Base-by-base conservation (phyloP, 2,113 vertebrate genomes). In the Chloropsis cyanopogon region DNA sequence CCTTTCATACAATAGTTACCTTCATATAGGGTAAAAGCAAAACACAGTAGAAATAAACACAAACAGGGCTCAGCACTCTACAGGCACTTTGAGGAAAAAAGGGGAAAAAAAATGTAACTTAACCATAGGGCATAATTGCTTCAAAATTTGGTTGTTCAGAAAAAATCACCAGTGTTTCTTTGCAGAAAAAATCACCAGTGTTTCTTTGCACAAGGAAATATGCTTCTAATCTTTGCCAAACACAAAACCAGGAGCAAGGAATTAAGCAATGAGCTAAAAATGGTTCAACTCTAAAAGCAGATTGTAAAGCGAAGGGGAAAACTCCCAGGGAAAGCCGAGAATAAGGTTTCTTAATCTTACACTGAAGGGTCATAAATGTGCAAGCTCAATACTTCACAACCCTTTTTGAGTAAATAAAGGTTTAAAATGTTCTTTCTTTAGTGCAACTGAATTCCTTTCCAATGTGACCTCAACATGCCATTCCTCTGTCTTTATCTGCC, bases 401-500 rank as follows among this genome's bases (percentile, higher is more conserved):
- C 84, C 84, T 87, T 94, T 95, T 71, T 46, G 81, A 96, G 94
- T 89, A 96, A 97, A 97, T 96, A 95, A 94, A 93, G 93, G 33
- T 76, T 96, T 88, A 82, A 89, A 96, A 91, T 8, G 59, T 84
- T 80, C 80, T 73, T 96, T 89, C 89, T 96, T 92, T 68, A 92
- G 93, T 39, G 61, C 78, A 78, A 93, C 88, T 96, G 86, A 79
- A 94, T 96, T 96, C 94, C 92, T 97, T 94, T 49, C 92, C 94
- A 93, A 63, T 56, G 90, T 95, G 94, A 97, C 90, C 96, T 89
- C 96, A 90, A n/a, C 71, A 89, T 93, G 90, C 83, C 97, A 97
- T 97, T 97, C 95, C 92, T 94, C 80, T 81, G n/a, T 93, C 88
- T 96, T 95, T 92, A 92, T 96, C 91, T 95, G 96, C 92, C 85